Conservation (phyloP, 1,140 invertebrate species). For the Bombus superbus region DNA sequence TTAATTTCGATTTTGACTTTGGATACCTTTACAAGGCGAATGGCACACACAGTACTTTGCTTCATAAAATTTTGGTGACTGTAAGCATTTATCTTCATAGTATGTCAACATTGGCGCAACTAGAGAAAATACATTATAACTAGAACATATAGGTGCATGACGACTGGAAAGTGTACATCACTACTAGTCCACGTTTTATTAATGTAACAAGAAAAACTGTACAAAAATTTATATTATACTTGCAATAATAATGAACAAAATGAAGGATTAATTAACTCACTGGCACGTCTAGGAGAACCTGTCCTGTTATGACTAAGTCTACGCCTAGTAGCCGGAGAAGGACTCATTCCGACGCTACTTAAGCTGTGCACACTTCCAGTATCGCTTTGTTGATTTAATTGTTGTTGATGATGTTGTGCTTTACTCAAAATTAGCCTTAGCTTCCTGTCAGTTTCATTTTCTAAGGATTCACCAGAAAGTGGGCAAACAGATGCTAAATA, state of each 20-base stretch:
- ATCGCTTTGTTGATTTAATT: conserved; percentile 87
- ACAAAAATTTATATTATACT: conserved; percentile 14
- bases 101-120: conserved; percentile 76
- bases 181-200: conserved; percentile 59
- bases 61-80: conserved; percentile 77
- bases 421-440: conserved; percentile 92
- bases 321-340: conserved; percentile 79
- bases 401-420: conserved; percentile 94
- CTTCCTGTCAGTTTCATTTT: conserved; percentile 94
- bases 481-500: conserved; percentile 92
- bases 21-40: conserved; percentile 76
- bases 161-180: conserved; percentile 64
- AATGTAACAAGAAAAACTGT: conserved; percentile 29
- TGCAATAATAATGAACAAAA: conserved; percentile 19
- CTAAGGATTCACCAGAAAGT: conserved; percentile 88
- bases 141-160: conserved; percentile 51
- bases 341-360: conserved; percentile 79
- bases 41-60: conserved; percentile 76
- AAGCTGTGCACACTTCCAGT: conserved; percentile 79
- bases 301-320: conserved; percentile 78
- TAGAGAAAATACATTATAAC: conserved; percentile 75
- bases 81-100: conserved; percentile 78
- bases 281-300: conserved; percentile 85
- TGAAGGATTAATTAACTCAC: conserved; percentile 79
- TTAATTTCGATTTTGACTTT: conserved; percentile 60